Conservation (phyloP, 1,140 invertebrate genomes). For the Drosophila sp. region DNA sequence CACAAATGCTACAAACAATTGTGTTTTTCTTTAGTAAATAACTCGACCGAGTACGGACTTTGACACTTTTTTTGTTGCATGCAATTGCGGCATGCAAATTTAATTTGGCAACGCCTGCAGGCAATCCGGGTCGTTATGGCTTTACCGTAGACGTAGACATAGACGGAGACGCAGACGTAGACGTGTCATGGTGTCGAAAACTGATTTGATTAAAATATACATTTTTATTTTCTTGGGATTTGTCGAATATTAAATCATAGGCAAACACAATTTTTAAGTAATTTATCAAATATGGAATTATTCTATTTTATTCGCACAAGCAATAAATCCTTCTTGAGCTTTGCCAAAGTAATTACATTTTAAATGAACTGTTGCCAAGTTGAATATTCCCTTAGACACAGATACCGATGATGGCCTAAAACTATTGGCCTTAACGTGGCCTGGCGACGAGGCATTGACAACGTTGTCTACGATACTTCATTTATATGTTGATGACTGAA, state of each 20-base stretch:
- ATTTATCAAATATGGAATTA: slow-evolving; percentile 38
- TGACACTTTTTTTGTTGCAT: slow-evolving; percentile 72
- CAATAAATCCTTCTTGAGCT: slow-evolving; percentile 45
- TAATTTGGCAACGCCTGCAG: slow-evolving; percentile 71
- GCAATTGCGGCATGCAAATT: slow-evolving; percentile 78
- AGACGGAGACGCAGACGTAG: slow-evolving; percentile 9
- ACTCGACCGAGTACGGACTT: slow-evolving; percentile 58
- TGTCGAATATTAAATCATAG: slow-evolving; percentile 60
- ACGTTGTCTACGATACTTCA: slow-evolving; percentile 45
- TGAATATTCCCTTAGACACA: slow-evolving; percentile 26
- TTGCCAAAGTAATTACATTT: slow-evolving; percentile 76
- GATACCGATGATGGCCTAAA: not conserved
- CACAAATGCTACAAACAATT: slow-evolving; percentile 79
- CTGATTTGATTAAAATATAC: slow-evolving; percentile 73
- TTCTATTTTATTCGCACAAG: slow-evolving; percentile 15
- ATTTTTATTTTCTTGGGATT: slow-evolving; percentile 60
- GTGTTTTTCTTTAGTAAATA: slow-evolving; percentile 83
- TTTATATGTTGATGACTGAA: slow-evolving; percentile 82
- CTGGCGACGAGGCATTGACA: slow-evolving; percentile 9
- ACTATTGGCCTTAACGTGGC: not conserved
- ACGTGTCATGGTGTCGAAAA: slow-evolving; percentile 33
- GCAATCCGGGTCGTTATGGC: slow-evolving; percentile 49
- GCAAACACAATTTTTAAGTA: slow-evolving; percentile 53
- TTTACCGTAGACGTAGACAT: slow-evolving; percentile 9
- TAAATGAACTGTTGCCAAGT: slow-evolving; percentile 52